Conservation (phyloP, 2,113 vertebrate genomes). For the Poicephalus meyeri region DNA sequence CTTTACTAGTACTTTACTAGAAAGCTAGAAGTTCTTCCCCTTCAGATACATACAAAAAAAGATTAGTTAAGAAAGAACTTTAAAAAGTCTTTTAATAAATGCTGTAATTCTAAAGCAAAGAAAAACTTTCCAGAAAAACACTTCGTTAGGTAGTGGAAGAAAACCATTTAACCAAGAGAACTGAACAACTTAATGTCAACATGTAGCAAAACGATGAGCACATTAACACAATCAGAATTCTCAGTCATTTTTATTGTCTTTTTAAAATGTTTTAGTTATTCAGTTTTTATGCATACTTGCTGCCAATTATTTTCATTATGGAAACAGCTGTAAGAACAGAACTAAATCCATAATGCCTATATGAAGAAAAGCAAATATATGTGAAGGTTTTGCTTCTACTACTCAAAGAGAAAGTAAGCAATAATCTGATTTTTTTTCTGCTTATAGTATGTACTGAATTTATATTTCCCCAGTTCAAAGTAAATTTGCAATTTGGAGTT, state of each 20-base stretch:
- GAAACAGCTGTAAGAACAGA: background rate
- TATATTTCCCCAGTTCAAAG: background rate
- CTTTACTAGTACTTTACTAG: too few relatives aligned
- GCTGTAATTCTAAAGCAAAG: too few relatives aligned
- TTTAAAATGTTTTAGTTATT: background rate
- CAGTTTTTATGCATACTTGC: background rate
- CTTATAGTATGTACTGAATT: background rate
- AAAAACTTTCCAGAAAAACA: background rate
- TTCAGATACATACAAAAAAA: background rate
- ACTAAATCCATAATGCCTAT: background rate
- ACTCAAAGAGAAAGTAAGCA: background rate
- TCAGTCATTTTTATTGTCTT: background rate
- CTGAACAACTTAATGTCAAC: background rate
- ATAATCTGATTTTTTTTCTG: background rate
- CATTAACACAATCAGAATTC: background rate
- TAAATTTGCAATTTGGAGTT: background rate
- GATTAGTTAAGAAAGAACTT: background rate
- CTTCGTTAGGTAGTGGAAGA: background rate
- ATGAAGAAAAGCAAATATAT: background rate
- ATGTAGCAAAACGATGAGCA: background rate
- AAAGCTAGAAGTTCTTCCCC: background rate
- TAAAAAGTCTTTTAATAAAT: background rate
- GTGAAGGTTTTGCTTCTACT: background rate
- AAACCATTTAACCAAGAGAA: background rate
- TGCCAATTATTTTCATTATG: background rate